phyloP scores from a whole-genome alignment of 2,113 vertebrate genomes.

The Quiscalus mexicanus region DNA sequence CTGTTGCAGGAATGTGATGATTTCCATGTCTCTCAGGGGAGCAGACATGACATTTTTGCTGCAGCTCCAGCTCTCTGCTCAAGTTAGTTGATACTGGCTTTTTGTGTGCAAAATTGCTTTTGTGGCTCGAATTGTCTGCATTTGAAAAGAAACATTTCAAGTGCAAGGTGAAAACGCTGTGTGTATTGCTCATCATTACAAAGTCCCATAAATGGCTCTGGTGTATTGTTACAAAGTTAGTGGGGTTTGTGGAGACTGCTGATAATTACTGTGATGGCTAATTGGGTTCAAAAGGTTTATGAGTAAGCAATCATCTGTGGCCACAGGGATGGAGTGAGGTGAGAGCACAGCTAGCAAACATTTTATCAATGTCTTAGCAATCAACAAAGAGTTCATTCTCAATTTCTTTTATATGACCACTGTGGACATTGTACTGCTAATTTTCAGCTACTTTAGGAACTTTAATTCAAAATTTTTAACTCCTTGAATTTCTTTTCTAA shows the following conservation, averaged over 20 bases:
- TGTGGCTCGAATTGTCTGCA: background rate
- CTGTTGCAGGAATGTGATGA: background rate
- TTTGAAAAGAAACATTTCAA: background rate
- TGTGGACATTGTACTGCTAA: background rate
- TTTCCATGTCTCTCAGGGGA: background rate
- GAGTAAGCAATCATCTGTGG: background rate
- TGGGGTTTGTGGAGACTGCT: background rate
- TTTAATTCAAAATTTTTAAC: background rate
- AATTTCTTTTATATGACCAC: background rate
- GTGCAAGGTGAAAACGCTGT: rapidly evolving
- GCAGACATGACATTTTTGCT: background rate
- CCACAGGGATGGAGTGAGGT: background rate
- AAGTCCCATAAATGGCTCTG: background rate
- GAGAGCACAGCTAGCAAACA: background rate
- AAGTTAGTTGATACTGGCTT: background rate
- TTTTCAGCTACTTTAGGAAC: background rate
- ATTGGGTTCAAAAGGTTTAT: background rate
- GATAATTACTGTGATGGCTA: background rate
- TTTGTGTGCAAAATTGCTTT: background rate
- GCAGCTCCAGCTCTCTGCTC: background rate
- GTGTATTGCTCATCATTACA: background rate
- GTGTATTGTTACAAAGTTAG: background rate
- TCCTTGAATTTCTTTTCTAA: background rate
- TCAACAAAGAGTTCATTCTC: background rate
- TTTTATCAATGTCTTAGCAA: background rate